Evolutionary conservation across 2,113 vertebrate genomes (phyloP).

Genomic region (Chionis minor): DNA sequence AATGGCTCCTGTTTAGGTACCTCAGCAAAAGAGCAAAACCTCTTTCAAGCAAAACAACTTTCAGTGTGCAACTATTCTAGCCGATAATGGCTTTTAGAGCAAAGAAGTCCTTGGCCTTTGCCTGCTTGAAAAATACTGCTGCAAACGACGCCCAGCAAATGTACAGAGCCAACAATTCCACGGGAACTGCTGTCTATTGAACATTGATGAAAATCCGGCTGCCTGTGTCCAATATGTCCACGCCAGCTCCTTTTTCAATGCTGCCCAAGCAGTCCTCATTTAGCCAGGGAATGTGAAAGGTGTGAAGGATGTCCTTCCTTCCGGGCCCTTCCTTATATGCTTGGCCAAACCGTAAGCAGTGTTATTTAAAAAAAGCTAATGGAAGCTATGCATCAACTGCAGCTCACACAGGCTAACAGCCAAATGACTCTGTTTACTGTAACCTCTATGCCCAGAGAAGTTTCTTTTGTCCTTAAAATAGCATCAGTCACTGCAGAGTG

Average conservation of each 20-base stretch:
- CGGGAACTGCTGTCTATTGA: neutral
- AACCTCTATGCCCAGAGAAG: neutral
- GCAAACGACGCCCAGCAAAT: neutral
- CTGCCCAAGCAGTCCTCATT: neutral
- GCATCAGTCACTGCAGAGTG: neutral
- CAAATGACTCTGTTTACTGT: constrained; percentile 8
- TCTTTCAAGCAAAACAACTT: neutral
- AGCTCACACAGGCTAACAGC: neutral
- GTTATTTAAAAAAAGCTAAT: neutral
- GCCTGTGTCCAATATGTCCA: neutral
- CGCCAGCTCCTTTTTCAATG: neutral
- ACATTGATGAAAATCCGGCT: neutral
- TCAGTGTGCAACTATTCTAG: neutral
- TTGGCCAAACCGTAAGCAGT: neutral
- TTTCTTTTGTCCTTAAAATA: constrained; percentile 32
- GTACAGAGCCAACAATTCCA: neutral
- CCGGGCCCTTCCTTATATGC: neutral
- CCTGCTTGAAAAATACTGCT: neutral
- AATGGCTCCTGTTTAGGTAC: neutral
- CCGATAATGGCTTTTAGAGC: neutral
- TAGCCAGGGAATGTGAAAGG: neutral
- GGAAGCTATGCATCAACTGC: neutral
- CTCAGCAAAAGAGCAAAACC: neutral
- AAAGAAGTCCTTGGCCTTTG: neutral
- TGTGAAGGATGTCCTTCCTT: neutral